These are phyloP conservation scores for Acanthacorydalis orientalis DNA, from an alignment of 2,888 invertebrate species.

Conservation along the genomic window DNA sequence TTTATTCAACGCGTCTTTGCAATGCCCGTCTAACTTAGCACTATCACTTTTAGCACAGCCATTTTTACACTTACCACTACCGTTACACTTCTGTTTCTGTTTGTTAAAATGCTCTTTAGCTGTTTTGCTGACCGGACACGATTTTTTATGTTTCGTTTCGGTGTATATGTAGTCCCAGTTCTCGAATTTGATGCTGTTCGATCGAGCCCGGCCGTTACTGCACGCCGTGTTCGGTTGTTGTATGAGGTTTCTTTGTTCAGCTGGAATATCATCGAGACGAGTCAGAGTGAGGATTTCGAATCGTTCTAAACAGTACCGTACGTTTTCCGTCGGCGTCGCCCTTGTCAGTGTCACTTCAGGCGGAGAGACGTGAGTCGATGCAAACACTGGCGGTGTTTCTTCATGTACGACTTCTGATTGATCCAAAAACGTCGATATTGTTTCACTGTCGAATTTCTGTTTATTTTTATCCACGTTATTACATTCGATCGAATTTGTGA, in stretches of 20 bases:
- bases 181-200: slow-evolving; percentile 21
- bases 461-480: slow-evolving; percentile 6
- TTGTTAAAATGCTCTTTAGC: slow-evolving; percentile 4
- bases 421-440: slow-evolving; percentile 23
- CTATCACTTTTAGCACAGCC: not conserved
- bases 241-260: not conserved
- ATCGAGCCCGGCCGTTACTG: slow-evolving; percentile 13
- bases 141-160: slow-evolving; percentile 12
- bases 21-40: not conserved
- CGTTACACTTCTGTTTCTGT: slow-evolving; percentile 8
- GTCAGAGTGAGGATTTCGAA: slow-evolving; percentile 22
- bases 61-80: slow-evolving; percentile 4
- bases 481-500: slow-evolving; percentile 10
- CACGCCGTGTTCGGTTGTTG: not conserved
- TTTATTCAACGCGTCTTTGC: slow-evolving; percentile 11
- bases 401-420: slow-evolving; percentile 18
- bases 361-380: slow-evolving; percentile 10
- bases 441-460: slow-evolving; percentile 21
- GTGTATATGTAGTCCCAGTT: slow-evolving; percentile 25
- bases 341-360: slow-evolving; percentile 5
- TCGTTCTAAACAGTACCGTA: slow-evolving; percentile 13
- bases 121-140: slow-evolving; percentile 9
- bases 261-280: slow-evolving; percentile 16
- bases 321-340: slow-evolving; percentile 1
- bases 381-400: slow-evolving; percentile 7